Conservation (phyloP, 2,797 vertebrate species). For the Sebastes oblongus region DNA sequence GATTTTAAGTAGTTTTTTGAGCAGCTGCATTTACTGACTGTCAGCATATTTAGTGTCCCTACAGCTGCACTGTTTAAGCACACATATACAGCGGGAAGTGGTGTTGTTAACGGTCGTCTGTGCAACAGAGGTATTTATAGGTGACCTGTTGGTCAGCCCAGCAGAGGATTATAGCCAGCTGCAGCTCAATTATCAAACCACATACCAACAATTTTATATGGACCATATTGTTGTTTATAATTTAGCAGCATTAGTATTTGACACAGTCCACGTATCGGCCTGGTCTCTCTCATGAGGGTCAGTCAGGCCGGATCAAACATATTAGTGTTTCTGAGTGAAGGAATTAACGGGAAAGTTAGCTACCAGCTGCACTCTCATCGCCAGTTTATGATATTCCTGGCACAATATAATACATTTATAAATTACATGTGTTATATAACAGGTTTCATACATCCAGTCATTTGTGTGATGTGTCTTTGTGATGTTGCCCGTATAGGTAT, state of each 20-base stretch:
- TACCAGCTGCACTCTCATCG: conserved; percentile 30
- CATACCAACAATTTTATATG: conserved; percentile 56
- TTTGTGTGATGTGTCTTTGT: background rate
- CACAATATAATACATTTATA: conserved; percentile 16
- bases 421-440: conserved; percentile 13
- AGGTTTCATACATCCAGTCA: conserved; percentile 10
- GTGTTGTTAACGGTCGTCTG: conserved; percentile 57
- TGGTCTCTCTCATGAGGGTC: conserved; percentile 33
- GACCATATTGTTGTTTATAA: conserved; percentile 54
- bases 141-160: conserved; percentile 64
- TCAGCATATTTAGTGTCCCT: conserved; percentile 47
- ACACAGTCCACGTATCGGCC: conserved; percentile 9
- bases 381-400: conserved; percentile 41
- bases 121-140: conserved; percentile 71
- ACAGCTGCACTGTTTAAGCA: conserved; percentile 57
- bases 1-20: background rate
- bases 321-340: conserved; percentile 25
- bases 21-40: conserved; percentile 45
- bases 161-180: conserved; percentile 64
- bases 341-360: conserved; percentile 3
- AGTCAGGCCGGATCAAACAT: conserved; percentile 32
- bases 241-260: conserved; percentile 50
- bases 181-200: conserved; percentile 65
- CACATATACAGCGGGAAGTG: conserved; percentile 47
- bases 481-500: background rate